Percentiles rank a stretch among this genome's conserved stretches.
Evolutionary conservation across 37 sponge, comb jelly and placozoan species (phyloP).

Genomic region (Hexactinellida sp.): DNA sequence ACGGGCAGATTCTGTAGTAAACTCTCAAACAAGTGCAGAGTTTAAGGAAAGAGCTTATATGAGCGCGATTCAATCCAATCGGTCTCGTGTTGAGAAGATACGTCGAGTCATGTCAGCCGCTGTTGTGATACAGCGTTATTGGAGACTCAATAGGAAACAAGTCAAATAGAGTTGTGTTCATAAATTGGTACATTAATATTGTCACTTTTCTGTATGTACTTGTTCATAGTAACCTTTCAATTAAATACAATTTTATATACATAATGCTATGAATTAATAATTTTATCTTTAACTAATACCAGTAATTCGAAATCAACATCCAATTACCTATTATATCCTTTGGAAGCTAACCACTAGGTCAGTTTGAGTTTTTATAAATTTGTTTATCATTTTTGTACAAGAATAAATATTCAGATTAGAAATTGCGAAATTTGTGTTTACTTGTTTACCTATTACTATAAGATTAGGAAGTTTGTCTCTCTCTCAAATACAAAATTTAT

Average conservation of each 20-base stretch:
- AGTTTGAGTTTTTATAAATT: too few relatives aligned
- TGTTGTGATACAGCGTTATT: conserved; percentile 57
- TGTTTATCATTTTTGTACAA: too few relatives aligned
- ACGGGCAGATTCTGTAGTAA: background rate
- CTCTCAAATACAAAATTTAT: background rate
- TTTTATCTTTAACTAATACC: too few relatives aligned
- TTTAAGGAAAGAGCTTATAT: conserved; percentile 46
- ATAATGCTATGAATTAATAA: too few relatives aligned
- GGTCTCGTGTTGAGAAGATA: conserved; percentile 43
- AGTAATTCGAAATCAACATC: too few relatives aligned
- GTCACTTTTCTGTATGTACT: background rate
- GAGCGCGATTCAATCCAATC: conserved; percentile 37
- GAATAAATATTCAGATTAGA: too few relatives aligned
- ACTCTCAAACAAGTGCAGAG: background rate
- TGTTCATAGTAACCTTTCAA: background rate
- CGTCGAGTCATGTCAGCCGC: conserved; percentile 62
- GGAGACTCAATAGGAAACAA: conserved; percentile 43
- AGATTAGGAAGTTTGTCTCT: background rate
- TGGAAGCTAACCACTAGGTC: too few relatives aligned
- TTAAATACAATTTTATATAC: background rate
- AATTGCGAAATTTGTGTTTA: background rate
- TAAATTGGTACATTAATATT: background rate
- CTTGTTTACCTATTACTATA: too few relatives aligned
- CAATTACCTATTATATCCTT: too few relatives aligned
- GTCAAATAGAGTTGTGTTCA: background rate